Evolutionary conservation across 2,888 invertebrate species (phyloP).

Genomic region (Drosophila borealis): DNA sequence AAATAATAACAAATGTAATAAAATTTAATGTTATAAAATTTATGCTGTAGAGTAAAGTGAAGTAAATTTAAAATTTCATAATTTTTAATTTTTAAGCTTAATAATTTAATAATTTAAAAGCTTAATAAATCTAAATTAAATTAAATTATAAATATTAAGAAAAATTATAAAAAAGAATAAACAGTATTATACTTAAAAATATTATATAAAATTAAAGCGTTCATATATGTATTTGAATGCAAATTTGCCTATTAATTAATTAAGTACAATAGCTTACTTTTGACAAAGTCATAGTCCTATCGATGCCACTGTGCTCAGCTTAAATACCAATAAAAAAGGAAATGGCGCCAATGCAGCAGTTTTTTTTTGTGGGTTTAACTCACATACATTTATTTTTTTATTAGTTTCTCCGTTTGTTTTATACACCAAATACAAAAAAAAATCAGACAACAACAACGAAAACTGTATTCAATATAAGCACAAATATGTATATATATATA

Average conservation of each 20-base stretch:
- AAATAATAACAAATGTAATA: too few relatives aligned
- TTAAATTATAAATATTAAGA: too few relatives aligned
- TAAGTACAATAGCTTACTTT: neutral
- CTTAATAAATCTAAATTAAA: neutral
- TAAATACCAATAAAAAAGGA: constrained; percentile 37
- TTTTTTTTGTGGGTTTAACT: constrained; percentile 63
- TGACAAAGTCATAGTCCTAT: too few relatives aligned
- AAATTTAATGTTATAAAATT: too few relatives aligned
- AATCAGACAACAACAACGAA: constrained; percentile 28
- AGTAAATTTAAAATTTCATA: too few relatives aligned
- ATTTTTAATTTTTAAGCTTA: too few relatives aligned
- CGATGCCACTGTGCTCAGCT: constrained; percentile 21
- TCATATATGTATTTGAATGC: too few relatives aligned
- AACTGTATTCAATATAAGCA: constrained; percentile 58
- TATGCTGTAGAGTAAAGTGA: too few relatives aligned
- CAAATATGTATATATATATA: constrained; percentile 30
- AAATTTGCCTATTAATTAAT: too few relatives aligned
- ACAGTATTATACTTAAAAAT: too few relatives aligned
- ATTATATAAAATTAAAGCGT: too few relatives aligned
- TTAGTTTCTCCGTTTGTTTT: constrained; percentile 67
- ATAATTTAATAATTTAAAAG: neutral
- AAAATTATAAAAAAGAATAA: too few relatives aligned
- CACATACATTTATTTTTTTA: constrained; percentile 72
- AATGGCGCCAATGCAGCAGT: constrained; percentile 30
- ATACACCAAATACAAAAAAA: constrained; percentile 53